These are phyloP conservation scores for Phyllostomus hastatus DNA, from an alignment of 2,113 vertebrate genomes.

Conservation along the genomic window DNA sequence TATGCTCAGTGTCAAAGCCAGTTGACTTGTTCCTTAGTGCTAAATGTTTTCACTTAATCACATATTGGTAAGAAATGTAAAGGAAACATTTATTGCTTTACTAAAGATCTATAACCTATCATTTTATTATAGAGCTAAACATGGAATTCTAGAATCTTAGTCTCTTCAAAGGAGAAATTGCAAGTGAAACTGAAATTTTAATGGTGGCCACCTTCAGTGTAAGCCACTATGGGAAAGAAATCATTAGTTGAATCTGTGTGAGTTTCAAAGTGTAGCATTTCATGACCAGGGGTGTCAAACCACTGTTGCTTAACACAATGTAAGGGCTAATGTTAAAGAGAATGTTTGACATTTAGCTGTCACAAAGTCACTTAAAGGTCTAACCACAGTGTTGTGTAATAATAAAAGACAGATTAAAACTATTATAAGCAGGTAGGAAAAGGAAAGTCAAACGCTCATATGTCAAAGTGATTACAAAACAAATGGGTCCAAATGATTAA, in stretches of 20 bases:
- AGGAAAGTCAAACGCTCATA: not conserved
- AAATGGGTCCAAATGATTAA: not conserved
- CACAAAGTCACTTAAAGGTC: not conserved
- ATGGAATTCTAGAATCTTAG: not conserved
- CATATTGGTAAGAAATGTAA: not conserved
- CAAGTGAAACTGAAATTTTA: constrained; percentile 41
- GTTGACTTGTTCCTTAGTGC: not conserved
- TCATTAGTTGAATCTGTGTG: not conserved
- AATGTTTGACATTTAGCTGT: not conserved
- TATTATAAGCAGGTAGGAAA: not conserved
- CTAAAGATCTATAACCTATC: not conserved
- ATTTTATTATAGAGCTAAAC: constrained; percentile 21
- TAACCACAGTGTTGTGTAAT: constrained; percentile 1
- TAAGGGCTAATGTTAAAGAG: not conserved
- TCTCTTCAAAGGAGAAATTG: constrained; percentile 22
- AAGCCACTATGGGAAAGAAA: not conserved
- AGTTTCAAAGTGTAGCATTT: constrained; percentile 12
- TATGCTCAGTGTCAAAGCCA: not conserved
- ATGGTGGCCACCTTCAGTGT: not conserved
- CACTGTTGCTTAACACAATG: not conserved
- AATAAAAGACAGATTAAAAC: not conserved
- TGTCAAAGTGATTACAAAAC: not conserved
- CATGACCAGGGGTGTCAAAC: constrained; percentile 31
- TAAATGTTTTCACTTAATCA: constrained; percentile 2
- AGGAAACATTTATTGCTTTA: not conserved